Percentiles rank a stretch among this genome's conserved stretches.
Conservation (phyloP, 53 echinoderm and acorn worm species). For the Henricia sp. region DNA sequence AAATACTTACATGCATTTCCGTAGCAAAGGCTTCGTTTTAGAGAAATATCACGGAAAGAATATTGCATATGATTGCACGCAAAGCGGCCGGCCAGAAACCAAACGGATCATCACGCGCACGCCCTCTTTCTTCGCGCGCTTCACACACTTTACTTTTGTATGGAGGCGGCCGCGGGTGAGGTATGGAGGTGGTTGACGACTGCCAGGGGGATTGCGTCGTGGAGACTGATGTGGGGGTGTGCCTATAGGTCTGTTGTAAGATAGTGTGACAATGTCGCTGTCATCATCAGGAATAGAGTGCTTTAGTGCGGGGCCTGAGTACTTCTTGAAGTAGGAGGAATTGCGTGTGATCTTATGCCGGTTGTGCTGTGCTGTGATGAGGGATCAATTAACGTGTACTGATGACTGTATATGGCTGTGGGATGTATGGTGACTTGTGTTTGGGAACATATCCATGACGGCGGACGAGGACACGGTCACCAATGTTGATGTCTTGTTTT, state of each 20-base stretch:
- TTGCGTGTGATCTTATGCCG: conserved; percentile 34
- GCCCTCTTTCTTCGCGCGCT: no score
- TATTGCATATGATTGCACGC: no score
- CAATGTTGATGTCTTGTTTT: conserved; percentile 14
- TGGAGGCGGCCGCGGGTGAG: no score
- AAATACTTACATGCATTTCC: no score
- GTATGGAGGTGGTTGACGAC: conserved; percentile 15
- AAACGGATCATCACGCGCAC: no score
- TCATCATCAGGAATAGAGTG: not conserved
- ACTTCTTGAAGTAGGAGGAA: conserved; percentile 26
- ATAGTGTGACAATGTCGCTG: not conserved
- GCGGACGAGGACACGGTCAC: conserved; percentile 57
- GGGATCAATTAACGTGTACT: conserved; percentile 49
- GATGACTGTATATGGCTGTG: conserved; percentile 57
- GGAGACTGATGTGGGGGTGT: not conserved
- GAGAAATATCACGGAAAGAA: no score
- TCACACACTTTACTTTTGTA: no score
- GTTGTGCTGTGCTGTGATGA: conserved; percentile 42
- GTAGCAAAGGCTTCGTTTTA: no score
- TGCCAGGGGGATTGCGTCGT: conserved; percentile 7
- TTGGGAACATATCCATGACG: conserved; percentile 56
- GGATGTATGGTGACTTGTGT: conserved; percentile 59
- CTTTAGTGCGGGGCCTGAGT: not conserved
- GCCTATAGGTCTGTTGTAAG: not conserved
- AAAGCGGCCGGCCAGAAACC: no score